A percentile compares a stretch with the other conserved stretches of the same genome.
phyloP scores from a whole-genome alignment of 2,797 vertebrate genomes.

The Corythornis leucogaster region DNA sequence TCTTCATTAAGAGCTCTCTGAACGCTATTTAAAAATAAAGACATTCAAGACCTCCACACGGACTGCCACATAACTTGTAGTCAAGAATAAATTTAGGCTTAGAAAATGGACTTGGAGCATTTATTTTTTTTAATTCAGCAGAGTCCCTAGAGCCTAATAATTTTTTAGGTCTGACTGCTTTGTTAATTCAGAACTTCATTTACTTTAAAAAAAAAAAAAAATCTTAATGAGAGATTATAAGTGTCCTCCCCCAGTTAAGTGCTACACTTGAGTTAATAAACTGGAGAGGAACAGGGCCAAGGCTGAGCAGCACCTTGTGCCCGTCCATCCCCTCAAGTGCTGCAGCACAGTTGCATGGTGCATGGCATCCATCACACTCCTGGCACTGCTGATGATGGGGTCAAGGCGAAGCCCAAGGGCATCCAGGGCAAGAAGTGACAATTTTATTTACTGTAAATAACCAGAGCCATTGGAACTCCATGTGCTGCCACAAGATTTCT shows the following conservation, averaged over 20 bases:
- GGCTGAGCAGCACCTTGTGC: background rate
- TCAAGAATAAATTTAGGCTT: background rate
- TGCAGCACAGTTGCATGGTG: rapidly evolving
- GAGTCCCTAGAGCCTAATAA: background rate
- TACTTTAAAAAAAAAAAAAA: background rate
- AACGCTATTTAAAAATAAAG: background rate
- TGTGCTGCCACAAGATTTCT: background rate
- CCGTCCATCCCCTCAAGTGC: rapidly evolving
- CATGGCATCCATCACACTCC: rapidly evolving
- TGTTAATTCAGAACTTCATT: background rate
- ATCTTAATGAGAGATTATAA: too few species aligned
- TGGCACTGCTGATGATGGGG: rapidly evolving
- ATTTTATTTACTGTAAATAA: background rate
- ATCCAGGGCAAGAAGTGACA: background rate
- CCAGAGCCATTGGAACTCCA: background rate
- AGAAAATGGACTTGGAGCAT: background rate
- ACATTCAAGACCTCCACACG: background rate
- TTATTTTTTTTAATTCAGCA: background rate
- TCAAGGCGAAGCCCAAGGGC: background rate
- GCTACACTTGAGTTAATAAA: background rate
- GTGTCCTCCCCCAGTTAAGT: too few species aligned
- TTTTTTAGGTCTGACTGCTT: background rate
- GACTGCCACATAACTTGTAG: background rate
- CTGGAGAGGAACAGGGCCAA: background rate
- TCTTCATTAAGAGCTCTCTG: background rate